phyloP scores from a whole-genome alignment of 2,797 vertebrate species.

The Emys orbicularis region DNA sequence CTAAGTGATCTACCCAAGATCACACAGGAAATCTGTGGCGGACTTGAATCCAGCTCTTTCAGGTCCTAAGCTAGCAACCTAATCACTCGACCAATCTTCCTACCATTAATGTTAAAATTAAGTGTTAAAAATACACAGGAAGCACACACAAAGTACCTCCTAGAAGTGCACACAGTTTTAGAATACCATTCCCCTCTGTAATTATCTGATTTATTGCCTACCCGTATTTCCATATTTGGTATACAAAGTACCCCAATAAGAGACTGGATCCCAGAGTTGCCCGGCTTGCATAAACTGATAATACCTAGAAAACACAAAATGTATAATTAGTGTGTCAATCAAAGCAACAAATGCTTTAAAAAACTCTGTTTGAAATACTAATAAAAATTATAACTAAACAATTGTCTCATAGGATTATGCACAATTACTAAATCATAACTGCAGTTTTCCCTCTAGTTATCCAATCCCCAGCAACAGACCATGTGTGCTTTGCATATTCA shows the following conservation, averaged over 20 bases:
- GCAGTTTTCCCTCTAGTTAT: neutral
- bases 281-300: slow-evolving; percentile 97
- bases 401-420: neutral
- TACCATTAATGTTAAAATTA: neutral
- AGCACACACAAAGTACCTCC: neutral
- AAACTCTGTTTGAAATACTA: fast-evolving
- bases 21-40: neutral
- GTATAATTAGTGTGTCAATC: neutral
- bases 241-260: slow-evolving; percentile 98
- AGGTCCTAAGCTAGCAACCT: fast-evolving
- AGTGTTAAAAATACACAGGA: neutral
- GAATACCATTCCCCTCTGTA: neutral
- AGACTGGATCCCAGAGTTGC: slow-evolving; percentile 97
- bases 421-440: neutral
- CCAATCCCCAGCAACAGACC: neutral
- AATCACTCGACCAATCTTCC: neutral
- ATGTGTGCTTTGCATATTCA: neutral
- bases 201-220: slow-evolving; percentile 79
- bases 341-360: neutral
- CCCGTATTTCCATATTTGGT: slow-evolving; percentile 99
- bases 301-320: slow-evolving; percentile 86
- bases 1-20: neutral
- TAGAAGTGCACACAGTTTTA: neutral
- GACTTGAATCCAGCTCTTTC: neutral
- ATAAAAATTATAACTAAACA: neutral